Base-by-base conservation (phyloP, 2,888 invertebrate genomes). In the Xanthia togata region DNA sequence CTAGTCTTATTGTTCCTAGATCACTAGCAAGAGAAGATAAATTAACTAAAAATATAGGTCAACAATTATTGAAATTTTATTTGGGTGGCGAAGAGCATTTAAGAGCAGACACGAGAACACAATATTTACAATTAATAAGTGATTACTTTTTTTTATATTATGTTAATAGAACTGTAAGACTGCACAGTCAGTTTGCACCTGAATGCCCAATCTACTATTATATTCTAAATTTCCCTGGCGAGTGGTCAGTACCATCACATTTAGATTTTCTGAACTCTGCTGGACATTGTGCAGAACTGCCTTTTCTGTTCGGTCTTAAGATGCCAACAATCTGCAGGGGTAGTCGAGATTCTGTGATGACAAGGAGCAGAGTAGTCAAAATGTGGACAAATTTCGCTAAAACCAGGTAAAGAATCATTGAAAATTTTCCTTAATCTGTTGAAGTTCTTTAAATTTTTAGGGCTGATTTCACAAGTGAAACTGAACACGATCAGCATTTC, bases 341-440 rank as follows among this genome's bases (percentile, higher is more conserved):
- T 35, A 94, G 93, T 82, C 88, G 93, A 73, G 95, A 96, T 84
- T 94, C 95, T 14, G 86, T 94, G 5, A 91, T 83, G 63, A 95
- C 94, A 26, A 93, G 94, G 82, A 92, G 87, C 38, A 93, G 94
- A 89, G 92, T 96, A 69, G 87, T 95, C 6, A 94, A 92, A 88
- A 93, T 97, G 94, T 97, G 97, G 96, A 96, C 96, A 0, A 96
- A 97, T 87, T 97, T 97, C 88, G 96, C 97, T 59, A 96, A 95
- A 93, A 94, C 92, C 85, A 95, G 97, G 97, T 97, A 92, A 57
- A n/a, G n/a, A 59, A 12, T 12, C 14, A 14, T 60, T 53, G 2
- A 41, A 31, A n/a, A n/a, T 50, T n/a, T 47, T 0, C 2, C 17
- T 23, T 55, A 26, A 55, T 60, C 26, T 35, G 31, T 60, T 53